Base-by-base conservation (phyloP, 2,113 vertebrate species). In the Notarius lentiginosus region DNA sequence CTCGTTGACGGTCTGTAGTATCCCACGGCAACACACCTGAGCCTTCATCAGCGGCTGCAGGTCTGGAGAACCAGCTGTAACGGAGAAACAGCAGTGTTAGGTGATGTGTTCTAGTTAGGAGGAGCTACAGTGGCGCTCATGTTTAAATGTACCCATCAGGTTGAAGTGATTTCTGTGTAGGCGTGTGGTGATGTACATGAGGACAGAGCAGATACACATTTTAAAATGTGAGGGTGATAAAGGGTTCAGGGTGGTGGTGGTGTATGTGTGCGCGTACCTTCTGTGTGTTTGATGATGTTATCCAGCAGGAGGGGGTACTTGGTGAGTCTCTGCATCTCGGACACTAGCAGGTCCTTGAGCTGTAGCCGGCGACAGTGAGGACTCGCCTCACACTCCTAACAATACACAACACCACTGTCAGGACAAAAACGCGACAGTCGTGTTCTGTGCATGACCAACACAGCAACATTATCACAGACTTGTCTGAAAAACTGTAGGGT, bases 301-400 rank as follows among this genome's bases (percentile, higher is more conserved):
- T 98, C 97, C 87, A 99, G 96, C 88, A 99, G 96, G 87, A 99
- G 94, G 0, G 98, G 98, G 90, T 99, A 99, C 91, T 99, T 99
- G 84, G 97, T 99, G 68, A 99, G 93, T 1, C 98, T 94, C 92
- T 97, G 97, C 97, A 98, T 99, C 91, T 99, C 98, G 0, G 96
- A 96, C 91, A 98, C 96, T 90, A 99, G 95, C 86, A 99, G 92
- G 87, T 99, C 98, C 88, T 96, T 96, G n/a, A 99, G 96, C 94
- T 99, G 98, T 75, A 99, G 94, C 61, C 98, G 91, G 10, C 97
- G 95, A 30, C 98, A 99, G 89, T 97, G 97, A 0, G 97, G 98
- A 89, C 96, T 96, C 82, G 97, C 96, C 90, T 95, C 94, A 10
- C 94, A 95, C 89, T 95, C 95, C 95, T 95, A 87, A 30, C 0